Percentiles rank a stretch among this genome's conserved stretches.
Evolutionary conservation across 2,797 vertebrate genomes (phyloP).

Genomic region (Thripadectes ignobilis): DNA sequence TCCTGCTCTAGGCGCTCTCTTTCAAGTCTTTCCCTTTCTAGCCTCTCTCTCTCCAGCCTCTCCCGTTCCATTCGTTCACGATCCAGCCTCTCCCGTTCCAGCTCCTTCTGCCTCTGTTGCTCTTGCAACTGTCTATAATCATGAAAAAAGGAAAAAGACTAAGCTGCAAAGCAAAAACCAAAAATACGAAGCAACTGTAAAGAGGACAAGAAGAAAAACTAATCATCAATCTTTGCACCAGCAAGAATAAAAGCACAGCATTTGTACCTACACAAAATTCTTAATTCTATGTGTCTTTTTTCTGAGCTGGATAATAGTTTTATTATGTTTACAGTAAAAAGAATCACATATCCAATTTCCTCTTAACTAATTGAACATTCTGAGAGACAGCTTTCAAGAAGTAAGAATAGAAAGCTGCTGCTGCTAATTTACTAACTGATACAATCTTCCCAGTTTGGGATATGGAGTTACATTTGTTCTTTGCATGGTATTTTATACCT

Average conservation of each 20-base stretch:
- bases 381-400: background rate
- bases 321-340: background rate
- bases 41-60: conserved; percentile 75
- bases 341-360: background rate
- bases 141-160: background rate
- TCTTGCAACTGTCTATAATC: conserved; percentile 85
- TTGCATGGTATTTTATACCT: background rate
- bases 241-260: background rate
- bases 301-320: background rate
- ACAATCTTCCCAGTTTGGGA: background rate
- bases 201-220: background rate
- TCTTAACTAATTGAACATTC: background rate
- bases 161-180: background rate
- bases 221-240: background rate
- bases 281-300: background rate
- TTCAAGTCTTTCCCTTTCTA: conserved; percentile 78
- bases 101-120: conserved; percentile 84
- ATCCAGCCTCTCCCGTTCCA: conserved; percentile 81
- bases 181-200: conserved; percentile 1
- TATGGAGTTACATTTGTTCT: conserved; percentile 26
- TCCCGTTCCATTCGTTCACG: conserved; percentile 79
- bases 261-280: background rate
- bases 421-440: conserved; percentile 18
- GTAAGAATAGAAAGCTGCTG: background rate
- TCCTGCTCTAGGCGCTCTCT: conserved; percentile 76